Percentiles rank a stretch among this genome's conserved stretches.
Evolutionary conservation across 1,140 invertebrate species (phyloP).

Genomic region (Paraescarpia echinospica): DNA sequence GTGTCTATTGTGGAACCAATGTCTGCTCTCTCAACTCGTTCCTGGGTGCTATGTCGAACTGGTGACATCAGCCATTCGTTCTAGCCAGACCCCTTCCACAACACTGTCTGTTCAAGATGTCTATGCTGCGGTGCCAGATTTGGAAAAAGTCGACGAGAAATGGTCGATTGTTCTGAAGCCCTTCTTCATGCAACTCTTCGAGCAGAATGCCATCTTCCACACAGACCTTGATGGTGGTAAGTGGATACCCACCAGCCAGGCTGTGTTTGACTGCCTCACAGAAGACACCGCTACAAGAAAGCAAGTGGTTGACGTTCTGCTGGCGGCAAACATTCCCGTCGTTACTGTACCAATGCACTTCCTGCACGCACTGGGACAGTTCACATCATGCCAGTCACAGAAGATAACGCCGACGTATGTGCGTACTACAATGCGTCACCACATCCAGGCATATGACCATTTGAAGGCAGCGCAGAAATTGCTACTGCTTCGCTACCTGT

Average conservation of each 20-base stretch:
- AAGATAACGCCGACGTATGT: conserved; percentile 10
- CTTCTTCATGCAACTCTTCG: conserved; percentile 18
- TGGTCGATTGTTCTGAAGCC: conserved; percentile 32
- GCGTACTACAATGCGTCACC: background rate
- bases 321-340: background rate
- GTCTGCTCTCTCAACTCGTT: conserved; percentile 29
- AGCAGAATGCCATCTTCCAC: background rate
- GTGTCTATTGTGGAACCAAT: conserved; percentile 28
- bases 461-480: too few relatives aligned
- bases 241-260: background rate
- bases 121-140: conserved; percentile 29
- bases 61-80: conserved; percentile 14
- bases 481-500: too few relatives aligned
- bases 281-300: background rate
- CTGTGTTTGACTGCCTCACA: background rate
- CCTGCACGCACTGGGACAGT: conserved; percentile 18
- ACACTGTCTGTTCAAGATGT: background rate
- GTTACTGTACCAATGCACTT: background rate
- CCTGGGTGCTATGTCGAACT: conserved; percentile 27
- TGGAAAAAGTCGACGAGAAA: conserved; percentile 27
- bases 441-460: background rate
- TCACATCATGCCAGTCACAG: conserved; percentile 17
- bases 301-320: conserved; percentile 7
- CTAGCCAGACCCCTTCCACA: background rate
- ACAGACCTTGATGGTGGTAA: background rate